A percentile compares a stretch with the other conserved stretches of the same genome.
Evolutionary conservation across 2,888 invertebrate species (phyloP).

Genomic region (Phytoseiulus persimilis): DNA sequence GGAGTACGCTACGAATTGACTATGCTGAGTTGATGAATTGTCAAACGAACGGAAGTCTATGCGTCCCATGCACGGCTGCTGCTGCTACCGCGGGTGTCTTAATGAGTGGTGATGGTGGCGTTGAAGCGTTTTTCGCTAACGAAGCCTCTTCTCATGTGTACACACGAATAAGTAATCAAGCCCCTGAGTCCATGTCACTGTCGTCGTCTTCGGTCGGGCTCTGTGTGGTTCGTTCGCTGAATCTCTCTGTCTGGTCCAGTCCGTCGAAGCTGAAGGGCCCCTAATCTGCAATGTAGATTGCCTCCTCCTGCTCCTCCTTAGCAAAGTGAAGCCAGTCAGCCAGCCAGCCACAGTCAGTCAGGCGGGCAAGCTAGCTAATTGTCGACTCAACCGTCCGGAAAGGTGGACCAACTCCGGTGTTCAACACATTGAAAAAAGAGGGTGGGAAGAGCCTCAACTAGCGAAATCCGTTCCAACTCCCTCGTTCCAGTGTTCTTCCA

Average conservation of each 20-base stretch:
- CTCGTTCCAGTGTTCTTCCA: no score
- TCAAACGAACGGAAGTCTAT: not conserved
- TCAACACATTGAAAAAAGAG: not conserved
- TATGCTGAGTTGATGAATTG: not conserved
- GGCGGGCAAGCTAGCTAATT: slow-evolving; percentile 5
- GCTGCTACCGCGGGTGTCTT: not conserved
- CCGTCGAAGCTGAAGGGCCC: not conserved
- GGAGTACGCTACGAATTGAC: not conserved
- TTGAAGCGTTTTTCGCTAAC: not conserved
- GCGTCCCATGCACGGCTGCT: not conserved
- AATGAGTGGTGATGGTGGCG: not conserved
- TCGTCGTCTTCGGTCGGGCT: not conserved
- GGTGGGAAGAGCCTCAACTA: not conserved
- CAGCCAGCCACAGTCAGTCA: not conserved
- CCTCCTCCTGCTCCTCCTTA: not conserved
- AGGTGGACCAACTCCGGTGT: not conserved
- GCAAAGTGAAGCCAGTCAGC: not conserved
- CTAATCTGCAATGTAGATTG: slow-evolving; percentile 5
- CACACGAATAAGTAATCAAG: not conserved
- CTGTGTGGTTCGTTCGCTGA: not conserved
- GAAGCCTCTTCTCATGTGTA: slow-evolving; percentile 5
- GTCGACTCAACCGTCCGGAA: not conserved
- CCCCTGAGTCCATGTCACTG: not conserved
- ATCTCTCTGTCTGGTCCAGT: not conserved
- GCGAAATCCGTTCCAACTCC: not conserved